Evolutionary conservation across 2,797 vertebrate genomes (phyloP), one percentile per base, ranked within the genome.

Genomic region (Acanthopagrus latus): DNA sequence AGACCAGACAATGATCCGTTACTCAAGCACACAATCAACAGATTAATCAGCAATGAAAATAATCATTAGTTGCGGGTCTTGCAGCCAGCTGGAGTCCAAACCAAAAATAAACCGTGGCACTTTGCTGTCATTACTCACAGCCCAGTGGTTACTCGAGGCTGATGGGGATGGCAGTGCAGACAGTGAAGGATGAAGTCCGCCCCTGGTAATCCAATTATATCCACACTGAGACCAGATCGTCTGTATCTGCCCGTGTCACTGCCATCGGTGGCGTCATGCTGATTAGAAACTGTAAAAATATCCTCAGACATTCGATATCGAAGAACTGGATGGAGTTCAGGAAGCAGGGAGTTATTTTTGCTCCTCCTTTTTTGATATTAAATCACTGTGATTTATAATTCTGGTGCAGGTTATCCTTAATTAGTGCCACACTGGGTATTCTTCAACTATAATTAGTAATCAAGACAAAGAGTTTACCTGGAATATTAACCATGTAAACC

Each of bases 171-270:
- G 64, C 54, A 13, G 55, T 51, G 65, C 1, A 33, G 62, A 48
- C 64, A 57, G 33, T 74, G 83, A 71, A 70, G 80, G 83, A 81
- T 72, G 74, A 88, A 76, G 64, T 9, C 71, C 74, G 74, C 54
- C 71, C 23, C 70, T 48, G 72, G 3, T 88, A 71, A 89, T 88
- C 75, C 80, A 82, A 54, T 86, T 83, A 88, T 25, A 73, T 38
- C 47, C 16, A 59, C 78, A 62, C 41, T 65, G 54, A 81, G 41
- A 76, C 48, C 72, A 76, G 71, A 63, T 21, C 33, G 25, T 17
- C 70, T 82, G 56, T 17, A 14, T 21, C 44, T 17, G 50, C 58
- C 67, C 1, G 27, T 4, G 23, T 33, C 66, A 1, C 33, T 47
- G 47, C 23, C 55, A 25, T 25, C 66, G 18, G 58, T 14, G 55